Evolutionary conservation across 2,113 vertebrate species (phyloP), one percentile per base, ranked within the genome.

Genomic region (Callorhinus ursinus): DNA sequence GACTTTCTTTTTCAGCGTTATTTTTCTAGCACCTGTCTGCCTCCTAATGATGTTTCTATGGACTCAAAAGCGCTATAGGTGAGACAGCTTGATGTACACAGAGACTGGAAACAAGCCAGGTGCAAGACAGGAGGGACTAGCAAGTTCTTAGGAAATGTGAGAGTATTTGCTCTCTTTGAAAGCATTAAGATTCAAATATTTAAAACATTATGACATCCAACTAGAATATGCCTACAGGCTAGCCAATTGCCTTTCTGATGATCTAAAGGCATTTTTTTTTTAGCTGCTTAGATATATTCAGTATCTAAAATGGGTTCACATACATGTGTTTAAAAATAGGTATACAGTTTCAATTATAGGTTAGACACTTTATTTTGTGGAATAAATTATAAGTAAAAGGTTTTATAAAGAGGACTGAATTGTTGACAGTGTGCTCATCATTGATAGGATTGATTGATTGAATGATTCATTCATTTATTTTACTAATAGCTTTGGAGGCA

Each of bases 401-500:
- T 84, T 88, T 88, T 69, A 76, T 80, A 42, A 92, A 61, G 10
- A 46, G 33, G 16, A 2, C 19, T 81, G 53, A 95, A n/a, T 53
- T 53, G 53, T n/a, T 55, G 22, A 82, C 26, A 39, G 18, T 77
- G 9, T 77, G n/a, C 19, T 2, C 71, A 71, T 46, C 13, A 61
- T 26, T 74, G 49, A 31, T 72, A 82, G 59, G 65, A 94, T 69
- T 72, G 77, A 93, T 31, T 94, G 26, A 26, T 21, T 65, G 16
- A 46, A 15, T 59, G 0, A 65, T 67, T 14, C 93, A 93, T 95
- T 76, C 46, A 31, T 88, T 57, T 21, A 42, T 36, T 97, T 98
- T 95, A 65, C 83, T 94, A 49, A 88, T 81, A 97, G 74, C 69
- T 92, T 36, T 98, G 95, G 81, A 9, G 57, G 79, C 80, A 88